Evolutionary conservation across 2,113 vertebrate genomes (phyloP).

Genomic region (Coturnix japonica): DNA sequence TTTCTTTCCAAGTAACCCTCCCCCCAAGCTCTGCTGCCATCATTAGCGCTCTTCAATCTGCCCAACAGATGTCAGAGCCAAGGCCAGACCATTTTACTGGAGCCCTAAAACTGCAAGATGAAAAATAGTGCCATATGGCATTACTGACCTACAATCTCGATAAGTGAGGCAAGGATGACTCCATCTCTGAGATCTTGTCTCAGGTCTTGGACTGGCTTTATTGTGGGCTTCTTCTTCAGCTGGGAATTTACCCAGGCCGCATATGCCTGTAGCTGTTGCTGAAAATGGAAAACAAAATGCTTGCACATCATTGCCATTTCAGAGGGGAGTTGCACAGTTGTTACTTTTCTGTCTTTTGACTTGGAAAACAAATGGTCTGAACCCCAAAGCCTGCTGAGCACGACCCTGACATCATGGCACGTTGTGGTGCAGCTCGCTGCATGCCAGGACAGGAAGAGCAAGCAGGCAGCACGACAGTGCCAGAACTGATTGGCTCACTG

Average conservation of each 20-base stretch:
- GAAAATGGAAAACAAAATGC: constrained; percentile 26
- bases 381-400: not conserved
- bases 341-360: not conserved
- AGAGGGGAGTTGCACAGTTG: no score
- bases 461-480: not conserved
- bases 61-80: not conserved
- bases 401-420: not conserved
- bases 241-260: constrained; percentile 98
- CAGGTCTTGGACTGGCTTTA: constrained; percentile 87
- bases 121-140: constrained; percentile 24
- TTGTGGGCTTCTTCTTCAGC: constrained; percentile 87
- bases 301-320: not conserved
- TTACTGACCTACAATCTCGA: constrained; percentile 95
- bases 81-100: not conserved
- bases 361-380: not conserved
- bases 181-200: constrained; percentile 92
- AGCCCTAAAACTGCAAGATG: not conserved
- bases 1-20: not conserved
- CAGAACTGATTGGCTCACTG: not conserved
- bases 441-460: not conserved
- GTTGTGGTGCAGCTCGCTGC: not conserved
- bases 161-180: constrained; percentile 88
- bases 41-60: not conserved
- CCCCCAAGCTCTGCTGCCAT: not conserved
- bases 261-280: constrained; percentile 95